phyloP scores from a whole-genome alignment of 1,140 invertebrate species.

The Homalodisca vitripennis region DNA sequence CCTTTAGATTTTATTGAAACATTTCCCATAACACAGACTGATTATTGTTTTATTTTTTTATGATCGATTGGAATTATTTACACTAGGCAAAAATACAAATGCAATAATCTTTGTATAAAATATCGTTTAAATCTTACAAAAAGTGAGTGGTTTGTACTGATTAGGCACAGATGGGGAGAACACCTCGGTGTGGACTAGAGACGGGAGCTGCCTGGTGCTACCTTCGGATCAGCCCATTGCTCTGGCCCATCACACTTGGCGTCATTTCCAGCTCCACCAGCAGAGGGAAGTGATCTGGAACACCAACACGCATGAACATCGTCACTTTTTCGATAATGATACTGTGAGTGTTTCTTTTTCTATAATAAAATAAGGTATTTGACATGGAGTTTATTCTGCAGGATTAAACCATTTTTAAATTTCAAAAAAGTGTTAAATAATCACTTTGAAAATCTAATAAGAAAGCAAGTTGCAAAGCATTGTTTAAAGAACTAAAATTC shows the following conservation, averaged over 20 bases:
- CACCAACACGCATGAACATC: no score
- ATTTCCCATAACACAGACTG: not conserved
- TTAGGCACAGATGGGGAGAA: slow-evolving; percentile 25
- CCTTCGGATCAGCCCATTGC: slow-evolving; percentile 52
- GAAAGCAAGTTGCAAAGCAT: no score
- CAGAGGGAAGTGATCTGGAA: slow-evolving; percentile 91
- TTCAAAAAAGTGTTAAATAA: no score
- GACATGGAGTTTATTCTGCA: no score
- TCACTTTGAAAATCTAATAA: no score
- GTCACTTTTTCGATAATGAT: no score
- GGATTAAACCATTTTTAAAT: no score
- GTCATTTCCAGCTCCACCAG: slow-evolving; percentile 92
- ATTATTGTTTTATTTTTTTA: not conserved
- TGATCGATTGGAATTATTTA: no score
- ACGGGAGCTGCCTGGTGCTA: slow-evolving; percentile 40
- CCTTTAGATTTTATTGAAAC: not conserved
- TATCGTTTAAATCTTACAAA: slow-evolving; percentile 22
- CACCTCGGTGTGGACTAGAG: slow-evolving; percentile 23
- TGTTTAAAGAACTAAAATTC: no score
- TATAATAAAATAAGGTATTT: no score
- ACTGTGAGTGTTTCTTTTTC: no score
- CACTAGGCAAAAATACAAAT: slow-evolving; percentile 17
- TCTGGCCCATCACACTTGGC: slow-evolving; percentile 51
- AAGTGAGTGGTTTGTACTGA: slow-evolving; percentile 21
- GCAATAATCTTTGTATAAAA: slow-evolving; percentile 25